These are phyloP conservation scores for Rhingia campestris DNA, from an alignment of 2,888 invertebrate species.

Conservation along the genomic window DNA sequence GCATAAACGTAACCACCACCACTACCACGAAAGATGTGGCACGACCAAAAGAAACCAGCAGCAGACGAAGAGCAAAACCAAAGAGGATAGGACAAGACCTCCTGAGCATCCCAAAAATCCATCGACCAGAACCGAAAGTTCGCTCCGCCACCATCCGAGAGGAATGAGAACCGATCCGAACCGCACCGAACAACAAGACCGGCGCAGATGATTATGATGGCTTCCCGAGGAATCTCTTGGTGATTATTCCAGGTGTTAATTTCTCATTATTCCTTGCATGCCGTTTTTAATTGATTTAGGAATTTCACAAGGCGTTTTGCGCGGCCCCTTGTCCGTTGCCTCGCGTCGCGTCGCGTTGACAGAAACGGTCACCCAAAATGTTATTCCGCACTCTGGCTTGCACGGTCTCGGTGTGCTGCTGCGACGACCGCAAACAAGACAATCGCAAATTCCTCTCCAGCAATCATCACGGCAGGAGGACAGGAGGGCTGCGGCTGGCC, in stretches of 20 bases:
- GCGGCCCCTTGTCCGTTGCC: conserved; percentile 18
- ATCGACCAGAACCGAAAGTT: conserved; percentile 35
- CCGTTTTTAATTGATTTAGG: conserved; percentile 76
- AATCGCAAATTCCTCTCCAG: conserved; percentile 44
- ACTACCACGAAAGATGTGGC: not conserved
- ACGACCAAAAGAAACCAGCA: not conserved
- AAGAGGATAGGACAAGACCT: not conserved
- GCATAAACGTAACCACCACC: conserved; percentile 64
- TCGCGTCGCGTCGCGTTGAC: conserved; percentile 22
- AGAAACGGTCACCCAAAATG: conserved; percentile 49
- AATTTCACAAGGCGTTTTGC: conserved; percentile 75
- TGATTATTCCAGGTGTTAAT: conserved; percentile 76
- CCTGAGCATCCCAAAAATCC: conserved; percentile 46
- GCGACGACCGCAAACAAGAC: conserved; percentile 40
- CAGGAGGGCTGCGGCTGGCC: not conserved
- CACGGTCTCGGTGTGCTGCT: not conserved
- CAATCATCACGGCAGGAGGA: conserved; percentile 34
- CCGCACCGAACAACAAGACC: conserved; percentile 50
- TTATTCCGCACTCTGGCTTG: not conserved
- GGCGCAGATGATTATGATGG: conserved; percentile 63
- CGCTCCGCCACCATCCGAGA: not conserved
- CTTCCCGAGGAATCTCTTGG: conserved; percentile 67
- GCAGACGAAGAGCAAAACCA: not conserved
- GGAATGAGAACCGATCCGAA: conserved; percentile 33
- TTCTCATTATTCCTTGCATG: conserved; percentile 76